Evolutionary conservation across 1,140 invertebrate genomes (phyloP), one percentile per base, ranked within the genome.

Genomic region (Lucilia sericata): DNA sequence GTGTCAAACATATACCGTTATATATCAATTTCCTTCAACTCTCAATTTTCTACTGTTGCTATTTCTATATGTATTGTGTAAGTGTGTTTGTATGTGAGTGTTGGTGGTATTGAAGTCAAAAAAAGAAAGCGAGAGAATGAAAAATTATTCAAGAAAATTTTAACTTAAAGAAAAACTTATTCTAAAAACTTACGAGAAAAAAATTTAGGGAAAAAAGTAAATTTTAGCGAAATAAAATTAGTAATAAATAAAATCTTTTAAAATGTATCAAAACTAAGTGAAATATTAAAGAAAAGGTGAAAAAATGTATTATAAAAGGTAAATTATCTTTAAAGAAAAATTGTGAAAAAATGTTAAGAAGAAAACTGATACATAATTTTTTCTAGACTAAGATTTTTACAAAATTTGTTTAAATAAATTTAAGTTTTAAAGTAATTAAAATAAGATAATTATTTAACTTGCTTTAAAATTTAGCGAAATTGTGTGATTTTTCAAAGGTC

Each of bases 361-460:
- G 47, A 81, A 74, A 30, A 13, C 25, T 21, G 17, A 82, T 82
- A 82, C 42, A 82, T n/a, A 82, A 82, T 36, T 55, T 65, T 82
- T 82, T 82, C 25, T 30, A 2, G 25, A 30, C 25, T 30, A 30
- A 7, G 42, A 9, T n/a, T 49, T 14, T 30, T 12, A 5, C 2
- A 21, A 51, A 80, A 30, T 30, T 30, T 17, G 3, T 25, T 25
- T 74, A 17, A 10, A 12, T 30, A 74, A 19, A 74, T 21, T 74
- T 25, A 74, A 21, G 4, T 25, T 74, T 25, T 74, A 42, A 42
- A 42, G n/a, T 30, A 2, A 30, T 30, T 2, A 3, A 30, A 30
- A 30, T 30, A 30, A 30, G 25, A 30, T 30, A 30, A 30, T 30
- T 30, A 30, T 30, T 30, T 30, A 30, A 30, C 25, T 30, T 3